Conservation (phyloP, 64 coral and sea anemone genomes). For the Pachyseris speciosa region DNA sequence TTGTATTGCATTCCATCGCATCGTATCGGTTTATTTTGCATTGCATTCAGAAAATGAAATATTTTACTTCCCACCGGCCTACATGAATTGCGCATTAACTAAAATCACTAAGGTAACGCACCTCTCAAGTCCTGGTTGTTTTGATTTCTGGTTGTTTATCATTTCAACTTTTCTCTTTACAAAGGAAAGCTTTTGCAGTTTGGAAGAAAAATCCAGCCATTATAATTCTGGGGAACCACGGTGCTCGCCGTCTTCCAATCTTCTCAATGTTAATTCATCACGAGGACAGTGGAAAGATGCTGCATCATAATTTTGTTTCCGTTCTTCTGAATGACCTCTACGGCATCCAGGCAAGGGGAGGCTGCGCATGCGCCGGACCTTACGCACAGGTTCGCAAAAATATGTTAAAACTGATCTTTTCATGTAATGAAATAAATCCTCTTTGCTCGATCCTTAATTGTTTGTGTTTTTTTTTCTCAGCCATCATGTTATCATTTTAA, state of each 20-base stretch:
- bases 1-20: no score
- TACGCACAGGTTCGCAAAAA: constrained; percentile 71
- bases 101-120: no score
- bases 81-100: no score
- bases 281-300: constrained; percentile 74
- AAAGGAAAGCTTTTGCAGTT: constrained; percentile 63
- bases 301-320: constrained; percentile 94
- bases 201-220: constrained; percentile 65
- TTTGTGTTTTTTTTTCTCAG: no score
- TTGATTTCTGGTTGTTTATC: neutral
- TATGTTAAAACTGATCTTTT: neutral
- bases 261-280: constrained; percentile 89
- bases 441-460: no score
- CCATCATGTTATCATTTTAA: neutral
- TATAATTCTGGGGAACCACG: constrained; percentile 65
- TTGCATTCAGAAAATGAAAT: no score
- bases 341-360: constrained; percentile 84
- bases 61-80: no score
- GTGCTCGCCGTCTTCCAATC: constrained; percentile 73
- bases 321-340: constrained; percentile 84
- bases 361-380: constrained; percentile 93
- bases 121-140: neutral
- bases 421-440: no score
- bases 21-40: no score
- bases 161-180: neutral